phyloP scores from a whole-genome alignment of 2,797 vertebrate species.

The Crenuchus spilurus region DNA sequence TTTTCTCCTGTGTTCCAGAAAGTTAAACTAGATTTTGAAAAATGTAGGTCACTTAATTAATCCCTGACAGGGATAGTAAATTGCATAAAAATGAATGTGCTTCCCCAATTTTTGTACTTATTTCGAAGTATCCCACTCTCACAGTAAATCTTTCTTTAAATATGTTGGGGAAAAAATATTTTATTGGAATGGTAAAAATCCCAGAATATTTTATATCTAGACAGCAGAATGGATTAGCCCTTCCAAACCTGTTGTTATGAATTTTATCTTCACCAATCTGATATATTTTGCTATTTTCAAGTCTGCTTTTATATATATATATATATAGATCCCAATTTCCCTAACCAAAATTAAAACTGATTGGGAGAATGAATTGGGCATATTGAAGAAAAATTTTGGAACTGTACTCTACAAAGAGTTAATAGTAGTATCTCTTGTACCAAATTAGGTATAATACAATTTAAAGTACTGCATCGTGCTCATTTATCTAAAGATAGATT shows the following conservation, averaged over 20 bases:
- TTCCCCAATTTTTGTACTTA: background rate
- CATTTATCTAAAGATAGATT: background rate
- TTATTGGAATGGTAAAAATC: too few species aligned
- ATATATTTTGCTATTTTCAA: background rate
- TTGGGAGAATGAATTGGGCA: background rate
- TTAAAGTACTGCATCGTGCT: conserved; percentile 7
- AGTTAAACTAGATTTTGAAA: background rate
- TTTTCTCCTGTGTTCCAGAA: too few species aligned
- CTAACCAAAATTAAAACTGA: background rate
- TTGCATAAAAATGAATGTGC: background rate
- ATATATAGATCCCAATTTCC: background rate
- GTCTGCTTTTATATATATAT: background rate
- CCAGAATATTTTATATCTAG: too few species aligned
- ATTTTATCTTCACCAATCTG: too few species aligned
- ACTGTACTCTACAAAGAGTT: background rate
- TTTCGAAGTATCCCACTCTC: background rate
- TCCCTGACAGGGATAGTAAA: too few species aligned
- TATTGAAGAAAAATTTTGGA: background rate
- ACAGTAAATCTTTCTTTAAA: background rate
- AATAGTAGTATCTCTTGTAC: conserved; percentile 26
- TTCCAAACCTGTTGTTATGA: too few species aligned
- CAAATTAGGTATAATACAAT: conserved; percentile 2
- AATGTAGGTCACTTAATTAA: background rate
- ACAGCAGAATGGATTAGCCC: too few species aligned
- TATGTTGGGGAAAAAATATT: too few species aligned